These are phyloP conservation scores for Zenarchopterus dispar DNA, from an alignment of 2,797 vertebrate species.

Conservation along the genomic window DNA sequence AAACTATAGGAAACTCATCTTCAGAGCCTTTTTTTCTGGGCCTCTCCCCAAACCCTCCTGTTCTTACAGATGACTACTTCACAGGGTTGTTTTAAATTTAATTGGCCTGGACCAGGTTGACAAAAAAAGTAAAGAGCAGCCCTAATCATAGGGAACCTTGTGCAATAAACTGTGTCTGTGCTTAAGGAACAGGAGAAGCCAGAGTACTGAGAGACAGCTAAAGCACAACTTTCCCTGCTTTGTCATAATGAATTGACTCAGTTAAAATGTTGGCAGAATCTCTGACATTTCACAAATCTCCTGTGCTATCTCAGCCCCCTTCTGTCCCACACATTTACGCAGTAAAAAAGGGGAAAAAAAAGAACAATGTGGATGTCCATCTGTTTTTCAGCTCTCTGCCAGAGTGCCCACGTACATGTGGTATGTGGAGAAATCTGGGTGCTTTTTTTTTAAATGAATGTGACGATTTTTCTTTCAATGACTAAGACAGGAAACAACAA, in stretches of 20 bases:
- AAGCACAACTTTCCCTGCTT: conserved; percentile 29
- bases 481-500: conserved; percentile 19
- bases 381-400: conserved; percentile 45
- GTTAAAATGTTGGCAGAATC: conserved; percentile 48
- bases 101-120: conserved; percentile 44
- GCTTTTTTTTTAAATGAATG: conserved; percentile 26
- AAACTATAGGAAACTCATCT: conserved; percentile 56
- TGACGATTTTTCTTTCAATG: conserved; percentile 13
- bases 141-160: conserved; percentile 33
- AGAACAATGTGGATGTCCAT: conserved; percentile 17
- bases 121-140: conserved; percentile 46
- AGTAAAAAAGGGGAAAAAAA: conserved; percentile 24
- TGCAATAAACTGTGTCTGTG: conserved; percentile 39
- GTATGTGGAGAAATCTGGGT: conserved; percentile 15
- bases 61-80: conserved; percentile 58
- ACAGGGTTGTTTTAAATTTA: conserved; percentile 44
- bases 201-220: conserved; percentile 12
- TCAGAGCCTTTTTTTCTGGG: conserved; percentile 35
- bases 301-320: conserved; percentile 46
- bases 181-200: conserved; percentile 23
- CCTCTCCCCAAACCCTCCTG: conserved; percentile 35
- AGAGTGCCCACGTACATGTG: conserved; percentile 42
- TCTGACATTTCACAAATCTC: conserved; percentile 74
- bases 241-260: conserved; percentile 52
- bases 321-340: conserved; percentile 62